These are phyloP conservation scores for Meleagris gallopavo DNA, from an alignment of 2,113 vertebrate genomes.

Conservation along the genomic window DNA sequence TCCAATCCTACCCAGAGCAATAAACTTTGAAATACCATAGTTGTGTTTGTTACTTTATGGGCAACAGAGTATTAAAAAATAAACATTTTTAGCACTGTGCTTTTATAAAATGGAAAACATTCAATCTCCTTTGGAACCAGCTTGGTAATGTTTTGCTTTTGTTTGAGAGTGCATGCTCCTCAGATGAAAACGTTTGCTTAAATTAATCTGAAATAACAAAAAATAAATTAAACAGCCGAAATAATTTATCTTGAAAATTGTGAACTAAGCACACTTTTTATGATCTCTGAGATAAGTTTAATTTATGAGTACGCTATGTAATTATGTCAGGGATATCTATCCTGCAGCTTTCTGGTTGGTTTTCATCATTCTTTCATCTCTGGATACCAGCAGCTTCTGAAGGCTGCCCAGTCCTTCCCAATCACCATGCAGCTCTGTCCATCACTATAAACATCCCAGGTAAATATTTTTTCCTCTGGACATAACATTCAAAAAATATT, in stretches of 20 bases:
- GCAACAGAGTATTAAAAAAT: not conserved
- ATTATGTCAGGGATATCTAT: constrained; percentile 35
- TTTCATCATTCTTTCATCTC: constrained; percentile 20
- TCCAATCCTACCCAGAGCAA: not conserved
- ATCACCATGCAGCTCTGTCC: not conserved
- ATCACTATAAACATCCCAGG: constrained; percentile 22
- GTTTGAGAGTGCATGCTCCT: not conserved
- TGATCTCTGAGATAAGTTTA: constrained; percentile 43
- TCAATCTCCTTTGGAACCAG: not conserved
- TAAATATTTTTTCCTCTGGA: not conserved
- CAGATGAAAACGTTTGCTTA: constrained; percentile 24
- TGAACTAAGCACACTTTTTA: not conserved
- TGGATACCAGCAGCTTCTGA: not conserved
- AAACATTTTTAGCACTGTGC: constrained; percentile 1
- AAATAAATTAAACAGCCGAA: constrained; percentile 42
- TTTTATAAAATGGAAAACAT: constrained; percentile 37
- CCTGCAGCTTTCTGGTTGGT: constrained; percentile 10
- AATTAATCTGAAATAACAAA: constrained; percentile 60
- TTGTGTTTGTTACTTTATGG: constrained; percentile 41
- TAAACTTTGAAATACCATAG: constrained; percentile 46
- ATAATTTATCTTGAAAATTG: constrained; percentile 63
- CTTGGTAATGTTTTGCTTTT: not conserved
- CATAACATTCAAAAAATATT: not conserved
- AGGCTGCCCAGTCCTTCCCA: not conserved
- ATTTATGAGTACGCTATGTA: constrained; percentile 51